These are phyloP conservation scores for Prionchulus punctatus DNA, from an alignment of 2,888 invertebrate genomes.

Conservation along the genomic window DNA sequence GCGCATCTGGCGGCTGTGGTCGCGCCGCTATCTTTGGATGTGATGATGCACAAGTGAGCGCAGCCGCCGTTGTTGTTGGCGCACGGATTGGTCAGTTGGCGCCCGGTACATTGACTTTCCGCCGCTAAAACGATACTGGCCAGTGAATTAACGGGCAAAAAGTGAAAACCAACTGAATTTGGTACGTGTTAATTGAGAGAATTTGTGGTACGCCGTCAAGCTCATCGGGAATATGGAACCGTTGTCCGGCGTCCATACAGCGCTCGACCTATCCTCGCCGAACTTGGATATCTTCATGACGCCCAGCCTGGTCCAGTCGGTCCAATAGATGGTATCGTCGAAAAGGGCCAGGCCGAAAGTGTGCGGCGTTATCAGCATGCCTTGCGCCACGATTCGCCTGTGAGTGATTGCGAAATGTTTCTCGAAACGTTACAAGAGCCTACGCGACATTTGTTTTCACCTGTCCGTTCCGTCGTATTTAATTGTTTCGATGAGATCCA, in stretches of 20 bases:
- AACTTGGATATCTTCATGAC: conserved; percentile 29
- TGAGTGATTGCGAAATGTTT: not conserved
- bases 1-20: conserved; percentile 45
- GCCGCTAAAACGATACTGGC: not conserved
- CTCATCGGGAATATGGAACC: conserved; percentile 31
- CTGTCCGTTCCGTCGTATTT: conserved; percentile 74
- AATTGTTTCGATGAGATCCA: conserved; percentile 88
- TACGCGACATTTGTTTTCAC: not conserved
- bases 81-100: conserved; percentile 54
- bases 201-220: conserved; percentile 24
- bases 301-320: conserved; percentile 57
- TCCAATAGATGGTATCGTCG: conserved; percentile 82
- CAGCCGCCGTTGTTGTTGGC: conserved; percentile 77
- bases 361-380: conserved; percentile 57
- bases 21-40: conserved; percentile 51
- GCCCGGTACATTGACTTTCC: not conserved
- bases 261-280: conserved; percentile 18
- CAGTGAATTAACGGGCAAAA: too few species aligned
- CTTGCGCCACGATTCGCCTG: conserved; percentile 4
- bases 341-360: conserved; percentile 86
- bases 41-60: conserved; percentile 77
- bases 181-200: not conserved
- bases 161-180: too few species aligned
- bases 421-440: not conserved
- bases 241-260: conserved; percentile 22